phyloP scores from a whole-genome alignment of 2,888 invertebrate genomes.

The Dolichopus griseipennis region DNA sequence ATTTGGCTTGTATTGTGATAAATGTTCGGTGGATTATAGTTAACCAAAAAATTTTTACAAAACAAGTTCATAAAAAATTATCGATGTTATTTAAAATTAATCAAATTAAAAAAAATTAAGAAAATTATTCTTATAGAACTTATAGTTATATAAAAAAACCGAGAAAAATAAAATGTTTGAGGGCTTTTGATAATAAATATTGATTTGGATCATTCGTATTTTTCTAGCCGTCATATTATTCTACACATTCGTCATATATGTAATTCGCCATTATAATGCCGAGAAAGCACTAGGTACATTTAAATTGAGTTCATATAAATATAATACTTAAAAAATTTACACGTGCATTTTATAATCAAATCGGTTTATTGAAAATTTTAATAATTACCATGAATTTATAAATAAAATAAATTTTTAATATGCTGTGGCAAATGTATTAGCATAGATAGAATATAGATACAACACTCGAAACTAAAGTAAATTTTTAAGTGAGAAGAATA shows the following conservation, averaged over 20 bases:
- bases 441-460: not conserved
- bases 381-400: not conserved
- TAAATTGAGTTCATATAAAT: not conserved
- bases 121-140: not conserved
- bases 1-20: conserved; percentile 4
- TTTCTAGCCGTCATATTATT: not conserved
- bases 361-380: not conserved
- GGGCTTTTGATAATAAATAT: not conserved
- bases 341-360: not conserved
- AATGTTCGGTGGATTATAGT: not conserved
- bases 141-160: too few relatives aligned
- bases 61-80: not conserved
- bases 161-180: not conserved
- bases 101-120: not conserved
- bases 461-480: not conserved
- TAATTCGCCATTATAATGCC: conserved; percentile 1
- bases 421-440: not conserved
- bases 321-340: not conserved
- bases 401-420: not conserved
- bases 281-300: not conserved
- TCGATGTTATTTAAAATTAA: not conserved
- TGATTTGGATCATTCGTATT: conserved; percentile 4
- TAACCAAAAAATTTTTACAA: not conserved
- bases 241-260: not conserved
- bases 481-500: not conserved